Evolutionary conservation across 2,888 invertebrate genomes (phyloP).

Genomic region (Lasioglossum lativentre): DNA sequence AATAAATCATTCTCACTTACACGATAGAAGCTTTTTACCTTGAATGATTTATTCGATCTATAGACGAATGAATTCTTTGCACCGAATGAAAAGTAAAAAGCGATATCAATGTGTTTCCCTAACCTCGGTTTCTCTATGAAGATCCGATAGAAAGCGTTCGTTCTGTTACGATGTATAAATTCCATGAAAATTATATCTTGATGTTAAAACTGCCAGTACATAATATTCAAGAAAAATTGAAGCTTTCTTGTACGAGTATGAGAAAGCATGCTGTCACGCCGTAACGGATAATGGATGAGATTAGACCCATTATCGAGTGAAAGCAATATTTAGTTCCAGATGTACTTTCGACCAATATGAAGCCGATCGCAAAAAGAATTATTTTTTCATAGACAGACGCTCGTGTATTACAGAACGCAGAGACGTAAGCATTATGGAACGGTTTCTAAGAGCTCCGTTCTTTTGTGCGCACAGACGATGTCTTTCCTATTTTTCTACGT

Average conservation of each 20-base stretch:
- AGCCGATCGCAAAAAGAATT: neutral
- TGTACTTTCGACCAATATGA: neutral
- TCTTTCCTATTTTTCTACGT: conserved; percentile 19
- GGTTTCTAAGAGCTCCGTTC: conserved; percentile 2
- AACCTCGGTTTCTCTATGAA: neutral
- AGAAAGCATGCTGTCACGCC: neutral
- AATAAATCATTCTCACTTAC: too few relatives aligned
- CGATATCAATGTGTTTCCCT: neutral
- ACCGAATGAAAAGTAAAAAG: neutral
- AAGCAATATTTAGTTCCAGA: neutral
- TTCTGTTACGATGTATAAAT: neutral
- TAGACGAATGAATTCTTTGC: neutral
- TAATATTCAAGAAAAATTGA: neutral
- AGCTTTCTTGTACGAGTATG: neutral
- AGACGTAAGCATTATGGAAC: neutral
- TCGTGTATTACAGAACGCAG: neutral
- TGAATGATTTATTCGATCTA: too few relatives aligned
- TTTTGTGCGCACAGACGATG: neutral
- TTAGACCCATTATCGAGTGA: neutral
- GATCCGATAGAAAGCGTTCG: neutral
- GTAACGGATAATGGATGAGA: neutral
- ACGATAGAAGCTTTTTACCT: too few relatives aligned
- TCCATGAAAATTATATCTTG: neutral
- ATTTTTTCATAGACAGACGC: neutral
- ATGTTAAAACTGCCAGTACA: neutral